A percentile compares a stretch with the other conserved stretches of the same genome.
Evolutionary conservation across 64 coral and sea anemone species (phyloP).

Genomic region (Dendrophyllia cribrosa): DNA sequence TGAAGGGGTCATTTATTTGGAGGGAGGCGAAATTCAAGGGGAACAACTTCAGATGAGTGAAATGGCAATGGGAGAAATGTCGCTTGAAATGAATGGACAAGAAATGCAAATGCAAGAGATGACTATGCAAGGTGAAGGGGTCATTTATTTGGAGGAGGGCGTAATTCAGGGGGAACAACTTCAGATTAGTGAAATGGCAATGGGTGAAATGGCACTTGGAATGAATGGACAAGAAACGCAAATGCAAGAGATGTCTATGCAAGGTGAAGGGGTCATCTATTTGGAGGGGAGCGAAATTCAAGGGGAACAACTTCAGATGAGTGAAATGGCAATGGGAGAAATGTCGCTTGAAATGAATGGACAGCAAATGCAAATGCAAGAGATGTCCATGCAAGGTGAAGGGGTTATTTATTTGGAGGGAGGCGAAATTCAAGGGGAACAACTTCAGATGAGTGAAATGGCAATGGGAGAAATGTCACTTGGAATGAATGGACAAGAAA

Average conservation of each 20-base stretch:
- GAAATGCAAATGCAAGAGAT: too few species aligned
- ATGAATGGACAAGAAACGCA: background rate
- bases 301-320: background rate
- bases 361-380: background rate
- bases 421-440: background rate
- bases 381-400: background rate
- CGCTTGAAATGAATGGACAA: too few species aligned
- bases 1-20: too few species aligned
- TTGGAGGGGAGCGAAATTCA: background rate
- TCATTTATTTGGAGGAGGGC: background rate
- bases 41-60: too few species aligned
- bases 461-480: background rate
- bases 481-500: background rate
- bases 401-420: background rate
- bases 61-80: too few species aligned
- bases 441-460: conserved; percentile 24
- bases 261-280: background rate
- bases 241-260: background rate
- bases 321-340: conserved; percentile 11
- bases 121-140: too few species aligned
- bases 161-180: background rate
- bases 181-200: background rate
- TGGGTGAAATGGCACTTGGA: background rate
- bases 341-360: background rate
- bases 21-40: too few species aligned